Evolutionary conservation across 2,888 invertebrate genomes (phyloP), one percentile per base, ranked within the genome.

Genomic region (Lycocerus yunnanus): DNA sequence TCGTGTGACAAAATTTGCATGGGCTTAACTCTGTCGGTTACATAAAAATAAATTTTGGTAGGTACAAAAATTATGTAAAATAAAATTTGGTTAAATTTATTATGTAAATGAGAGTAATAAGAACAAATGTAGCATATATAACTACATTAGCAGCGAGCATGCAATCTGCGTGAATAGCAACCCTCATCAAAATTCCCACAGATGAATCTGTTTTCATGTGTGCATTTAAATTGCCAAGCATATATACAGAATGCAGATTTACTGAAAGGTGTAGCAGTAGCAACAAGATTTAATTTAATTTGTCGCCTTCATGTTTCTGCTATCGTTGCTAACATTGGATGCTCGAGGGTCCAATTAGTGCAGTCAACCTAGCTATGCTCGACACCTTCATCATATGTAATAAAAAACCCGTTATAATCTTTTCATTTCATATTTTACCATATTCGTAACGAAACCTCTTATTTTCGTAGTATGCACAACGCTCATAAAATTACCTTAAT

Each of bases 221-320:
- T 80, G 80, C 80, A 79, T 79, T 79, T 73, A 81, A 81, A 81
- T 81, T 80, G 79, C 80, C 77, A 80, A 81, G 81, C 81, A 78
- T 78, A 77, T 76, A 77, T 76, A 76, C 78, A 74, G 75, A 77
- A 76, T 77, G 77, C 77, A 76, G 76, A 76, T 78, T 77, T 77
- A 75, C 78, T 80, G 77, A 80, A 80, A 83, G 82, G 83, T 80
- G 82, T 82, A 80, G 81, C 79, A 80, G 79, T 80, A 81, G 81
- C 80, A 63, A 63, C 61, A 82, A 81, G 81, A 83, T 83, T 83
- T 82, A 83, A 83, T 82, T 83, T 82, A 83, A 82, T 83, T 83
- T 83, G 81, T 82, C 83, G 81, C 83, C 82, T 81, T 80, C 74
- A 74, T 71, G 72, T 71, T 74, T 71, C 75, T 71, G 66, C 68